phyloP scores from a whole-genome alignment of 2,888 invertebrate species.

The Cheilosia pagana region DNA sequence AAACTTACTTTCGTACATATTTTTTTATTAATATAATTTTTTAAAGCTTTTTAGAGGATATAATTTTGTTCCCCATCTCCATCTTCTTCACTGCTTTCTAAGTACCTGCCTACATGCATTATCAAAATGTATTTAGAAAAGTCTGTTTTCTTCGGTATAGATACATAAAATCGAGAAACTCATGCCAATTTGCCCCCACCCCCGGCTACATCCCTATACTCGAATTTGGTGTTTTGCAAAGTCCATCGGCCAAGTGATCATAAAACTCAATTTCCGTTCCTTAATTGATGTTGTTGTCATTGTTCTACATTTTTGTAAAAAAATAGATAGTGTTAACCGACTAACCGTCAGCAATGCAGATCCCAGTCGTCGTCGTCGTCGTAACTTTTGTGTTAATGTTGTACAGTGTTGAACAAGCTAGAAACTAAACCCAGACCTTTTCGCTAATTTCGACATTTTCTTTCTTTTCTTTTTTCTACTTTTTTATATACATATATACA shows the following conservation, averaged over 20 bases:
- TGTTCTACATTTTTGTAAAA: slow-evolving; percentile 37
- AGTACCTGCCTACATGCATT: background rate
- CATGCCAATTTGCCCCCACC: background rate
- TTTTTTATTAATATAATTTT: background rate
- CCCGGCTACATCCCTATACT: slow-evolving; percentile 12
- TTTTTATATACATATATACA: slow-evolving; percentile 27
- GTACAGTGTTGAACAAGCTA: slow-evolving; percentile 67
- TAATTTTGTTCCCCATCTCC: background rate
- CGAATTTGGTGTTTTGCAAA: slow-evolving; percentile 18
- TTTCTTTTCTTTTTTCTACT: slow-evolving; percentile 48
- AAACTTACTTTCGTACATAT: background rate
- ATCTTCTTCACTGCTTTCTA: slow-evolving; percentile 3
- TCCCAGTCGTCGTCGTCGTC: slow-evolving; percentile 37
- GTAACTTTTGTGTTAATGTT: slow-evolving; percentile 70
- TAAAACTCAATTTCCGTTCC: slow-evolving; percentile 13
- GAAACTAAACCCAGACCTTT: slow-evolving; percentile 29
- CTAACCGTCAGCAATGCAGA: slow-evolving; percentile 42
- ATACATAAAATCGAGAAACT: slow-evolving; percentile 34
- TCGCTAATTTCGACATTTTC: slow-evolving; percentile 64
- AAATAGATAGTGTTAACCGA: slow-evolving; percentile 5
- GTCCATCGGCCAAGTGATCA: slow-evolving; percentile 17
- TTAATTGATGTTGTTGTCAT: slow-evolving; percentile 50
- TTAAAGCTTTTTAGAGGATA: slow-evolving; percentile 2
- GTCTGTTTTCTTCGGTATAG: slow-evolving; percentile 53
- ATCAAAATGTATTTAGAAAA: slow-evolving; percentile 18